Percentiles rank a stretch among this genome's conserved stretches.
Conservation (phyloP, 2,797 vertebrate species). For the Sebastes itinus region DNA sequence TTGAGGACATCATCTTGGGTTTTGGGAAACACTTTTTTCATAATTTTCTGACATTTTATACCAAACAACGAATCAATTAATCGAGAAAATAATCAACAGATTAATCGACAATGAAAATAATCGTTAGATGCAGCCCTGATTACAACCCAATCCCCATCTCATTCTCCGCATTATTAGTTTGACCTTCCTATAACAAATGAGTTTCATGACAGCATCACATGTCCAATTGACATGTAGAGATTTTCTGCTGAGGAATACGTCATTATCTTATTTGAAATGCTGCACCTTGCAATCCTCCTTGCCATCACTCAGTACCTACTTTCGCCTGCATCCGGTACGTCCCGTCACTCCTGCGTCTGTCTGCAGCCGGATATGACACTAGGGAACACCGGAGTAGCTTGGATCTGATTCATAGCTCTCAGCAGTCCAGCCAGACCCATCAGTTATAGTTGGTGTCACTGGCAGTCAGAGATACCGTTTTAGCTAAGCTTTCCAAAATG, state of each 20-base stretch:
- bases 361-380: constrained; percentile 37
- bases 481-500: constrained; percentile 69
- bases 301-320: constrained; percentile 54
- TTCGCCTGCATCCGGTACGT: constrained; percentile 38
- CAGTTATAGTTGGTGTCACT: constrained; percentile 62
- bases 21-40: no score
- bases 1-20: no score
- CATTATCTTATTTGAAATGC: constrained; percentile 16
- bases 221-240: neutral
- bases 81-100: no score
- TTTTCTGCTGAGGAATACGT: neutral
- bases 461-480: constrained; percentile 60
- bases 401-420: constrained; percentile 72
- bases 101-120: no score
- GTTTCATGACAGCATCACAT: neutral
- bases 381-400: constrained; percentile 51
- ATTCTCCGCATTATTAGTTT: neutral
- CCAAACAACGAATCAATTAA: no score
- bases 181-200: neutral
- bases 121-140: no score
- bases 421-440: constrained; percentile 60
- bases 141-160: neutral
- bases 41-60: no score
- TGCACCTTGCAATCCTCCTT: constrained; percentile 42
- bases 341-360: constrained; percentile 39